These are phyloP conservation scores for Tetrax tetrax DNA, from an alignment of 2,113 vertebrate species.

Conservation along the genomic window DNA sequence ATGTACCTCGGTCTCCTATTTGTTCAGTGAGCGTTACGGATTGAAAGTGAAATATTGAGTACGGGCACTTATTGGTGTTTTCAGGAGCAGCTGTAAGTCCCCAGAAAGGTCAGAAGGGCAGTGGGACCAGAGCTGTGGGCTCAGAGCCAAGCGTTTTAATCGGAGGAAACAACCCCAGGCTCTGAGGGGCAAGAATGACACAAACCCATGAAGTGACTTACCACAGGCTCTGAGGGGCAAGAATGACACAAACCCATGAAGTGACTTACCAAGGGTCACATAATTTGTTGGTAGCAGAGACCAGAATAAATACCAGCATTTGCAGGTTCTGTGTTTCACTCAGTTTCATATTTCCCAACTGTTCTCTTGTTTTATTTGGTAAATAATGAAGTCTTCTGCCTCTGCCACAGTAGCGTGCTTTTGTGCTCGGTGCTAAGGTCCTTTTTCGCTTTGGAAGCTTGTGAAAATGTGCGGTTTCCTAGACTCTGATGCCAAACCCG, in stretches of 20 bases:
- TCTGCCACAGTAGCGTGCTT: neutral
- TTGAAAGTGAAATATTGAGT: neutral
- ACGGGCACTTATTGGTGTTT: neutral
- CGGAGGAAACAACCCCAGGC: neutral
- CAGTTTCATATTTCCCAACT: neutral
- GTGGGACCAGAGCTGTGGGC: neutral
- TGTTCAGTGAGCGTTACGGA: accelerated
- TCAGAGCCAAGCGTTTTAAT: neutral
- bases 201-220: neutral
- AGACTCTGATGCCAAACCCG: neutral
- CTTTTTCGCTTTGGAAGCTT: neutral
- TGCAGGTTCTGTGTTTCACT: neutral
- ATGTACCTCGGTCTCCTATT: accelerated
- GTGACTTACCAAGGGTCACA: neutral
- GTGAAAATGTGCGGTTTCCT: neutral
- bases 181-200: neutral
- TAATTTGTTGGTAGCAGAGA: neutral
- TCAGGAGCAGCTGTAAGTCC: neutral
- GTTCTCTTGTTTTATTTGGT: neutral
- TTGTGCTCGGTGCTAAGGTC: neutral
- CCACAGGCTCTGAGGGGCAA: neutral
- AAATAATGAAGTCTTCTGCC: neutral
- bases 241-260: neutral
- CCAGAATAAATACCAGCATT: neutral
- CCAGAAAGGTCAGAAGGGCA: slow-evolving; percentile 7